phyloP scores from a whole-genome alignment of 1,140 invertebrate species.

The Penaeus vannamei region DNA sequence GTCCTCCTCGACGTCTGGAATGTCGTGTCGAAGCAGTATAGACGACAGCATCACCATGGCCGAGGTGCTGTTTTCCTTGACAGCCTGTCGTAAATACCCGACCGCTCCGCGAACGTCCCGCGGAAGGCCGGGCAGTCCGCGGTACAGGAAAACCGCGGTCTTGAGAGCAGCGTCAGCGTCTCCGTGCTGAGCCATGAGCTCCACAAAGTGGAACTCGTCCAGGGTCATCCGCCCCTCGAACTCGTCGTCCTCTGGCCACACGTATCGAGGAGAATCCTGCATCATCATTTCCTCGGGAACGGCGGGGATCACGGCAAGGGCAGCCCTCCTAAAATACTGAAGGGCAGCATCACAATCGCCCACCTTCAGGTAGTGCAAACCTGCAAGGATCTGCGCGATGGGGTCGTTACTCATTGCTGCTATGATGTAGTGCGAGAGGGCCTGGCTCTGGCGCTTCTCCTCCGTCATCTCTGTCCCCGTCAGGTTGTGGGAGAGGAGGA shows the following conservation, averaged over 20 bases:
- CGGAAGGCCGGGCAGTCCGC: constrained; percentile 2
- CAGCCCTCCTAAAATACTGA: constrained; percentile 31
- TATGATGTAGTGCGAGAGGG: constrained; percentile 32
- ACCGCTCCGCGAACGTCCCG: not conserved
- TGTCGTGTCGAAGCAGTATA: constrained; percentile 6
- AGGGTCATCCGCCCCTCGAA: not conserved
- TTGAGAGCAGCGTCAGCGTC: constrained; percentile 25
- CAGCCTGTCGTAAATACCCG: constrained; percentile 25
- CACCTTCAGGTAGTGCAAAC: constrained; percentile 6
- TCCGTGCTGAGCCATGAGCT: constrained; percentile 26
- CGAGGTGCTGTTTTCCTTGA: constrained; percentile 28
- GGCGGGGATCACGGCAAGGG: not conserved
- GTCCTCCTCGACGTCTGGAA: not conserved
- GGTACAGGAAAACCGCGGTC: constrained; percentile 2
- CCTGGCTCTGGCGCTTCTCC: constrained; percentile 27
- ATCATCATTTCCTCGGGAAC: not conserved
- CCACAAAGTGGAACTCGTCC: constrained; percentile 37
- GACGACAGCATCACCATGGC: constrained; percentile 37
- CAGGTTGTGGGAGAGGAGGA: constrained; percentile 30
- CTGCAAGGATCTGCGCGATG: constrained; percentile 29
- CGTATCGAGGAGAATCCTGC: not conserved
- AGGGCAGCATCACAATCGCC: constrained; percentile 41
- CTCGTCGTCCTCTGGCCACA: constrained; percentile 36
- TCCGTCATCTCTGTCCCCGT: constrained; percentile 22
- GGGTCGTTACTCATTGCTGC: constrained; percentile 40